phyloP scores from a whole-genome alignment of 1,140 invertebrate genomes.

The Drosophila sucinea region DNA sequence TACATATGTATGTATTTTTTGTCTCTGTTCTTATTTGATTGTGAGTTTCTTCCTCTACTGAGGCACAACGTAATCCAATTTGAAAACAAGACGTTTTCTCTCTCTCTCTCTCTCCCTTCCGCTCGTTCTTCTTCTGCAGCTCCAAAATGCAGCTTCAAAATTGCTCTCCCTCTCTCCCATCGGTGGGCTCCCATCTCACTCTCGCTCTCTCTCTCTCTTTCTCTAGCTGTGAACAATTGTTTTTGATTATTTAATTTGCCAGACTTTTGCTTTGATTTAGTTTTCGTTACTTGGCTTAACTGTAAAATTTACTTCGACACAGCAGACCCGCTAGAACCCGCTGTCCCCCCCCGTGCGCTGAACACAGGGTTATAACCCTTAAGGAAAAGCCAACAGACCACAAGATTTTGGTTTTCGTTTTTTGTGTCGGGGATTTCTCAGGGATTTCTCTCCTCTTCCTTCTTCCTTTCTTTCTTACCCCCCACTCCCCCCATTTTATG shows the following conservation, averaged over 20 bases:
- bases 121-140: not conserved
- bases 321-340: not conserved
- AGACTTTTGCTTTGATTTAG: constrained; percentile 78
- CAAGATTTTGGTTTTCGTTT: constrained; percentile 47
- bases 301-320: constrained; percentile 43
- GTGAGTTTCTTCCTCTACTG: not conserved
- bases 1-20: not conserved
- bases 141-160: constrained; percentile 25
- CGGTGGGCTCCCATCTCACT: not conserved
- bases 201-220: not conserved
- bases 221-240: constrained; percentile 52
- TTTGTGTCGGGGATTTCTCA: constrained; percentile 3
- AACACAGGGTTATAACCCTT: constrained; percentile 24
- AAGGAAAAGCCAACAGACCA: constrained; percentile 52
- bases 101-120: not conserved
- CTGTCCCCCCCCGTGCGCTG: not conserved
- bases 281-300: constrained; percentile 47
- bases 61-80: constrained; percentile 12
- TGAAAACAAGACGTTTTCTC: constrained; percentile 16
- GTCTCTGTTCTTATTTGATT: not conserved
- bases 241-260: constrained; percentile 79
- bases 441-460: constrained; percentile 20
- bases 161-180: constrained; percentile 35
- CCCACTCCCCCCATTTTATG: constrained; percentile 1
- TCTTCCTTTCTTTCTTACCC: not conserved